phyloP scores from a whole-genome alignment of 2,888 invertebrate genomes.

The Theodoxus fluviatilis region DNA sequence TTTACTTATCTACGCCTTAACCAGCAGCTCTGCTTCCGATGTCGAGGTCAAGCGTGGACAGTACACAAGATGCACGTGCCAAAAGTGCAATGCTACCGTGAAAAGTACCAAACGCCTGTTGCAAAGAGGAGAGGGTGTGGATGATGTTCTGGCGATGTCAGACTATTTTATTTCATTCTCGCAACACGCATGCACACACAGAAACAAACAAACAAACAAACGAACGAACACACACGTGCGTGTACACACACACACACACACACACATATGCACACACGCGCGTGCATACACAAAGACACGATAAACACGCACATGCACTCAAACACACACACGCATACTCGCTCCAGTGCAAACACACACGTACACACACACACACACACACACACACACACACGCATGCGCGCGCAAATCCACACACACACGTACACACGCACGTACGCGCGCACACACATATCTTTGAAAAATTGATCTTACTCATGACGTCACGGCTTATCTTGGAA shows the following conservation, averaged over 20 bases:
- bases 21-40: too few species aligned
- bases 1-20: too few species aligned
- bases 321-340: neutral
- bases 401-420: neutral
- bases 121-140: too few species aligned
- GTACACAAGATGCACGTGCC: too few species aligned
- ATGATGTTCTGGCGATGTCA: too few species aligned
- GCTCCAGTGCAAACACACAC: neutral
- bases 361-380: neutral
- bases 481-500: too few species aligned
- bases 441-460: slow-evolving; percentile 4
- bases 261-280: neutral
- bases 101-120: too few species aligned
- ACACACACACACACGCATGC: neutral
- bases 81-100: too few species aligned
- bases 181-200: too few species aligned
- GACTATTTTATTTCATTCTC: too few species aligned
- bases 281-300: neutral
- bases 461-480: too few species aligned
- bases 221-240: neutral
- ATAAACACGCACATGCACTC: neutral
- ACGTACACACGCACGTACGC: neutral
- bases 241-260: slow-evolving; percentile 18
- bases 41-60: too few species aligned
- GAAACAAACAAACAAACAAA: neutral